A percentile compares a stretch with the other conserved stretches of the same genome.
Conservation (phyloP, 2,888 invertebrate species). For the Amphipyra tragopoginis region DNA sequence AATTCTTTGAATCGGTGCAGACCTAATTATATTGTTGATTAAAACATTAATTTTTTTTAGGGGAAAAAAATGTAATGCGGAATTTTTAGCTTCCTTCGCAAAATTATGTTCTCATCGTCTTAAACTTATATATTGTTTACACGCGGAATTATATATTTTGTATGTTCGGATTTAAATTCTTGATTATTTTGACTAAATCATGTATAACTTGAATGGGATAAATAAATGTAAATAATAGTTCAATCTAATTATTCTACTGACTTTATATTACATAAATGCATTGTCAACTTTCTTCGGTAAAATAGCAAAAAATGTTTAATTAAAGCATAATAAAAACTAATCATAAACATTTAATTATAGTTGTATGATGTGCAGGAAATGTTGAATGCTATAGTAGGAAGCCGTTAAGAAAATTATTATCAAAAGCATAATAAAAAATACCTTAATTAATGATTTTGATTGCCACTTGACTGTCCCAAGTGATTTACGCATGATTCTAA, state of each 20-base stretch:
- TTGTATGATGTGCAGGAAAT: constrained; percentile 11
- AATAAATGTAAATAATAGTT: constrained; percentile 51
- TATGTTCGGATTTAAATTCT: constrained; percentile 3
- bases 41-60: constrained; percentile 20
- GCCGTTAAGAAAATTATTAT: constrained; percentile 4
- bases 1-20: constrained; percentile 18
- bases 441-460: neutral
- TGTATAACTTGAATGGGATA: constrained; percentile 18
- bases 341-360: constrained; percentile 19
- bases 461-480: constrained; percentile 9
- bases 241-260: constrained; percentile 36
- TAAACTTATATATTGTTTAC: constrained; percentile 25
- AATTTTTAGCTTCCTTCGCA: constrained; percentile 36
- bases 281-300: constrained; percentile 37
- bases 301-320: constrained; percentile 35
- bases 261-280: constrained; percentile 40
- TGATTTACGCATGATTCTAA: too few relatives aligned
- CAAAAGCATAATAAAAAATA: constrained; percentile 6
- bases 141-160: constrained; percentile 10
- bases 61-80: constrained; percentile 20
- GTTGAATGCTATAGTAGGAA: constrained; percentile 16
- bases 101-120: constrained; percentile 59
- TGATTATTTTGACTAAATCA: constrained; percentile 23
- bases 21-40: constrained; percentile 14
- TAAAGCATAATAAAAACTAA: constrained; percentile 41